Evolutionary conservation across 2,113 vertebrate species (phyloP), one percentile per base, ranked within the genome.

Genomic region (Centrocercus urophasianus): DNA sequence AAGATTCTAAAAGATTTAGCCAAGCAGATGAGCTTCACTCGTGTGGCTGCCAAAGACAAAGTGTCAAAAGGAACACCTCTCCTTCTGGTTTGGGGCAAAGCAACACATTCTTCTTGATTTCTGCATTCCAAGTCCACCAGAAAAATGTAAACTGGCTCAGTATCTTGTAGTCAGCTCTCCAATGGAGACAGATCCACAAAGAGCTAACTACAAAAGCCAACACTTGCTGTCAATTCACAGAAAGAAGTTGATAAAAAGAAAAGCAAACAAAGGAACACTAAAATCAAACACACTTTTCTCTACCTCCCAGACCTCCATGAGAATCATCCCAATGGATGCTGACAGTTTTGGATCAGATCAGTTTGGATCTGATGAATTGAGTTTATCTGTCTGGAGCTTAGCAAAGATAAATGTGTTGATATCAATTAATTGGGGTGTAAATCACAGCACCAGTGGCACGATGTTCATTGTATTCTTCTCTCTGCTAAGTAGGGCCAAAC

Each of bases 361-460:
- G 56, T 20, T 57, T 27, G 12, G n/a, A 89, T 67, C 30, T 81
- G 59, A 65, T 43, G 5, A 70, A 89, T 48, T 10, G 82, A 88
- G 36, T 43, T 66, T 60, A 10, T 57, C 34, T 32, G 36, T 40
- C 34, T 48, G 50, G 19, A 78, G 47, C 25, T 71, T 64, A 57
- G 32, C 52, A 84, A 71, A 83, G 34, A 48, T 17, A 70, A 84
- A 50, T 1, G 1, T 10, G 7, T 22, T 56, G 32, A 15, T 56
- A 66, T 73, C 40, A 84, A 30, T 17, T 71, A 60, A 82, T 1
- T 40, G 17, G 34, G 22, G 75, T 24, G 21, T 30, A 32, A 69
- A 61, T 36, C 0, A 0, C 52, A 78, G 54, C 11, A 43, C 6
- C 59, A 61, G 20, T 18, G 28, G 32, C 22, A 72, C 2, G 1